These are phyloP conservation scores for Pterostichus madidus DNA, from an alignment of 2,888 invertebrate species.

Conservation along the genomic window DNA sequence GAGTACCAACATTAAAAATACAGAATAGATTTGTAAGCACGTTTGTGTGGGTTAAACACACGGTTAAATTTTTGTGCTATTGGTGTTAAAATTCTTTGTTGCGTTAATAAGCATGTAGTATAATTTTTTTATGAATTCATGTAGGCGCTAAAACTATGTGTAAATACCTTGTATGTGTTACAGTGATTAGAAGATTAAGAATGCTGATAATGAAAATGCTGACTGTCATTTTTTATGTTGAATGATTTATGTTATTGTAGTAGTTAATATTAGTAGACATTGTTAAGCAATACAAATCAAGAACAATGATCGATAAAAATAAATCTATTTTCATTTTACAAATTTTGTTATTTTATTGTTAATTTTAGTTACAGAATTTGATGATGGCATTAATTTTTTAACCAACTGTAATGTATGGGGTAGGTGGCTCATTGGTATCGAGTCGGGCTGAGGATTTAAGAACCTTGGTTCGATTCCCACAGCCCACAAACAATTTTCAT, in stretches of 20 bases:
- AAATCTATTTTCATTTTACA: no score
- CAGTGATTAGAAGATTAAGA: background rate
- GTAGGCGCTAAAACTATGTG: background rate
- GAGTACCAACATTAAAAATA: background rate
- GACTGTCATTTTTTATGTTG: conserved; percentile 8
- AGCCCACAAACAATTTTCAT: no score
- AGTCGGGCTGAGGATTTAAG: no score
- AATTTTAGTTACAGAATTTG: no score
- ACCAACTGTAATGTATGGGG: no score
- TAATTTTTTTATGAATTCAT: background rate
- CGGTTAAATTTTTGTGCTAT: conserved; percentile 8
- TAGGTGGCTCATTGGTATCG: no score
- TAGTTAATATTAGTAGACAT: no score
- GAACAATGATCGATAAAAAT: no score
- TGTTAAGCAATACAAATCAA: no score
- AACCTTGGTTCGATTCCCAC: no score
- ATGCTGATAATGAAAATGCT: conserved; percentile 4
- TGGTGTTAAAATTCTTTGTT: background rate
- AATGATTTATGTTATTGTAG: background rate
- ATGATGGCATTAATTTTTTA: no score
- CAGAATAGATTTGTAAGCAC: background rate
- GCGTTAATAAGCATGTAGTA: background rate
- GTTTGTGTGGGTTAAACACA: background rate
- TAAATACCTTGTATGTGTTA: background rate
- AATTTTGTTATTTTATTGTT: no score